A percentile compares a stretch with the other conserved stretches of the same genome.
Conservation (phyloP, 2,113 vertebrate species). For the Tor tambroides region DNA sequence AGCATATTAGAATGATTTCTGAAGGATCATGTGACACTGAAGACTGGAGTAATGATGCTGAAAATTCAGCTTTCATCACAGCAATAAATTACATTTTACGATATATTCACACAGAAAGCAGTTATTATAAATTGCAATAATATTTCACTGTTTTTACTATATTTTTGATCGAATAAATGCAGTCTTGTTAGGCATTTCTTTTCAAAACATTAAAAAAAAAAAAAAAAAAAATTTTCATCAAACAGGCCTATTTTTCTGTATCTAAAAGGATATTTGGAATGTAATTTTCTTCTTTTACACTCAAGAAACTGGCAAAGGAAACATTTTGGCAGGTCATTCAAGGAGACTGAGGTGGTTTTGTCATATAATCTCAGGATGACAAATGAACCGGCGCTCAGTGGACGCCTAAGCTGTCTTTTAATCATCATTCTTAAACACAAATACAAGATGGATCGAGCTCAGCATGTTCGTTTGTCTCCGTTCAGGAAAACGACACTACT, state of each 20-base stretch:
- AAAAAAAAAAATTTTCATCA: background rate
- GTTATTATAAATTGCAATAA: too few species aligned
- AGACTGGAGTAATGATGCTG: too few species aligned
- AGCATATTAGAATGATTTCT: too few species aligned
- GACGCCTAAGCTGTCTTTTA: slow-evolving; percentile 1
- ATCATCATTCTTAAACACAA: background rate
- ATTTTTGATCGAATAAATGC: too few species aligned
- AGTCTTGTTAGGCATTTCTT: too few species aligned
- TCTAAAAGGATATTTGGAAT: background rate
- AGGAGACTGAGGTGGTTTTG: background rate
- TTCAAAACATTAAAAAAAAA: too few species aligned
- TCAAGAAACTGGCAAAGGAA: background rate
- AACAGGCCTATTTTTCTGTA: background rate
- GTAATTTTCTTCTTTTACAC: background rate
- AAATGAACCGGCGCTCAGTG: slow-evolving; percentile 1
- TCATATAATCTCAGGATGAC: slow-evolving; percentile 16
- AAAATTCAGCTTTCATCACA: too few species aligned
- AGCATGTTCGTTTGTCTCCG: background rate
- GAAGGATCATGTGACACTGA: too few species aligned
- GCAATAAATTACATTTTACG: too few species aligned
- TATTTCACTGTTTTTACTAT: too few species aligned
- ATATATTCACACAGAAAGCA: too few species aligned
- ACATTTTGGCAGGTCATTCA: slow-evolving; percentile 7
- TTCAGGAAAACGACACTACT: background rate
- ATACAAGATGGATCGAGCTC: background rate